phyloP scores from a whole-genome alignment of 2,113 vertebrate species.

The Macaca fascicularis region DNA sequence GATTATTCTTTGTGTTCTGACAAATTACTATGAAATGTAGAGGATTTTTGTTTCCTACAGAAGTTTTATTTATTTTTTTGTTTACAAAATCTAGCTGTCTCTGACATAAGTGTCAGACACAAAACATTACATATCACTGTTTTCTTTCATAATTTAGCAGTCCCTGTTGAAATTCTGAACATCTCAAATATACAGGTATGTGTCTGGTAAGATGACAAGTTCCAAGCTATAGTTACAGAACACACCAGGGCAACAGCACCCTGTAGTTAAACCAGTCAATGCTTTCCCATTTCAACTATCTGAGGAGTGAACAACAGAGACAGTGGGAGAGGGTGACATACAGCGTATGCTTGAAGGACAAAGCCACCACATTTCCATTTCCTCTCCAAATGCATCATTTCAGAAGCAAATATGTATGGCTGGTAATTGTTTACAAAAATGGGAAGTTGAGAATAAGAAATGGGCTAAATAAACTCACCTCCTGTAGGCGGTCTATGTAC shows the following conservation, averaged over 20 bases:
- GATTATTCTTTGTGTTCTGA: slow-evolving; percentile 9
- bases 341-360: neutral
- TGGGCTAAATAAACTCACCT: slow-evolving; percentile 85
- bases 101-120: neutral
- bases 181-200: neutral
- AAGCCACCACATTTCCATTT: neutral
- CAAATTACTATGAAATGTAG: neutral
- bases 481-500: slow-evolving; percentile 96
- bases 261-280: neutral
- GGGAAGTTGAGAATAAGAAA: neutral
- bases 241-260: neutral
- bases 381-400: neutral
- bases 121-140: slow-evolving; percentile 7
- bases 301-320: neutral
- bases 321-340: rapidly evolving
- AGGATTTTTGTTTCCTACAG: neutral
- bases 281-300: neutral
- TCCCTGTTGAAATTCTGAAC: neutral
- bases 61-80: neutral
- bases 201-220: neutral
- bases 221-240: neutral
- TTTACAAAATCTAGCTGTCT: neutral
- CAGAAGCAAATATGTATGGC: neutral
- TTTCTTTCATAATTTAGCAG: slow-evolving; percentile 38
- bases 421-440: neutral